phyloP scores from a whole-genome alignment of 2,888 invertebrate genomes.

The Meteorus cinctellus region DNA sequence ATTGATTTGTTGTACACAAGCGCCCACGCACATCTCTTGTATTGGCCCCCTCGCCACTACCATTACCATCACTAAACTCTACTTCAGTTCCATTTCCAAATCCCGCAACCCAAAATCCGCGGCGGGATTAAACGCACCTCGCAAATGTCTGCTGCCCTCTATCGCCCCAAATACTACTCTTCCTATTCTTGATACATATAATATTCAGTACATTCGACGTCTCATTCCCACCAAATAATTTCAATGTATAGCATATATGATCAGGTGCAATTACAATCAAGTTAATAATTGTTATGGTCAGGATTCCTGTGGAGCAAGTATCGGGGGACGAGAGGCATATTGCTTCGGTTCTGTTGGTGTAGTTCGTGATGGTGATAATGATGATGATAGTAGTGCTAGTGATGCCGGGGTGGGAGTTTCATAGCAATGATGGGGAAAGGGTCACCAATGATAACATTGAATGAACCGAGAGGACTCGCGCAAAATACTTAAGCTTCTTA shows the following conservation, averaged over 20 bases:
- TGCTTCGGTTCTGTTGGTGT: neutral
- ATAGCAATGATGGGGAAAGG: slow-evolving; percentile 8
- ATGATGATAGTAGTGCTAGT: neutral
- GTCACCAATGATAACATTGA: slow-evolving; percentile 19
- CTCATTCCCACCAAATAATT: slow-evolving; percentile 40
- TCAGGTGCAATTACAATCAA: slow-evolving; percentile 71
- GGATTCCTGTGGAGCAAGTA: slow-evolving; percentile 49
- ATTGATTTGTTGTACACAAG: slow-evolving; percentile 59
- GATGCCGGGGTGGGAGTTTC: neutral
- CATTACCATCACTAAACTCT: slow-evolving; percentile 15
- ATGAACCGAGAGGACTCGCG: slow-evolving; percentile 25
- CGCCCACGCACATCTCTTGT: slow-evolving; percentile 38
- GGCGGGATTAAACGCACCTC: slow-evolving; percentile 60
- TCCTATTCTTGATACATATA: neutral
- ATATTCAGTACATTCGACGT: slow-evolving; percentile 4
- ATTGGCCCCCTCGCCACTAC: slow-evolving; percentile 27
- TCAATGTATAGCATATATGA: slow-evolving; percentile 63
- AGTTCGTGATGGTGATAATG: neutral
- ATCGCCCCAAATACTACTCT: slow-evolving; percentile 35
- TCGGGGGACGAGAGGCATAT: slow-evolving; percentile 50
- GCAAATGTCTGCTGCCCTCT: slow-evolving; percentile 54
- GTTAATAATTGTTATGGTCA: slow-evolving; percentile 68
- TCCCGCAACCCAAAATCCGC: slow-evolving; percentile 60
- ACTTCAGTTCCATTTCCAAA: slow-evolving; percentile 51
- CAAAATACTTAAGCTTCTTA: slow-evolving; percentile 41